phyloP scores from a whole-genome alignment of 2,797 vertebrate species.

The Perodicticus potto region DNA sequence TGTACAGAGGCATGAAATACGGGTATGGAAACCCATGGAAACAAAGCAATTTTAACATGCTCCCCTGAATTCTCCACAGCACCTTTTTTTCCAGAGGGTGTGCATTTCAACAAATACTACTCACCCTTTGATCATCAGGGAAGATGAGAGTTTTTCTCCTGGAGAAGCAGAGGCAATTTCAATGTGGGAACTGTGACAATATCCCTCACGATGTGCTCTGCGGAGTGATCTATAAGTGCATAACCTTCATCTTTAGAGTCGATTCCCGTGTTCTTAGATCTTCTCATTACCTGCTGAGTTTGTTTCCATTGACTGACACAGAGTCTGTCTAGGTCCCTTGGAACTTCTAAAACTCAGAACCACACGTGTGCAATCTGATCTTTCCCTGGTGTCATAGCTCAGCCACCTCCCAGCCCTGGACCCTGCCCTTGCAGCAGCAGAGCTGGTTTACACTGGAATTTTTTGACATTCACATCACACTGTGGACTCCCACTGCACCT shows the following conservation, averaged over 20 bases:
- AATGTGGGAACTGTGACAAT: background rate
- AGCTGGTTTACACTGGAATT: background rate
- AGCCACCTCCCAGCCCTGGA: background rate
- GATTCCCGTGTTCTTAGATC: background rate
- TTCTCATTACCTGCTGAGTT: background rate
- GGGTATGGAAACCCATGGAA: background rate
- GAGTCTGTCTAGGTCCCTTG: background rate
- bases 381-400: background rate
- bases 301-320: background rate
- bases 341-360: background rate
- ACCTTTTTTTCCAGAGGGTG: background rate
- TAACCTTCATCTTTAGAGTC: background rate
- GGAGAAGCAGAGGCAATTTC: background rate
- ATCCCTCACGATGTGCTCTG: background rate
- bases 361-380: background rate
- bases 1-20: background rate
- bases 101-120: background rate
- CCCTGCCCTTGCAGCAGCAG: background rate
- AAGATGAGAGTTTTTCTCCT: background rate
- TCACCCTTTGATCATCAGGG: background rate
- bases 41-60: background rate
- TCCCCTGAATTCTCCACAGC: background rate
- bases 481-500: background rate
- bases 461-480: slow-evolving; percentile 38
- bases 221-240: background rate